Conservation (phyloP, 1,140 invertebrate genomes). For the Spodoptera frugiperda region DNA sequence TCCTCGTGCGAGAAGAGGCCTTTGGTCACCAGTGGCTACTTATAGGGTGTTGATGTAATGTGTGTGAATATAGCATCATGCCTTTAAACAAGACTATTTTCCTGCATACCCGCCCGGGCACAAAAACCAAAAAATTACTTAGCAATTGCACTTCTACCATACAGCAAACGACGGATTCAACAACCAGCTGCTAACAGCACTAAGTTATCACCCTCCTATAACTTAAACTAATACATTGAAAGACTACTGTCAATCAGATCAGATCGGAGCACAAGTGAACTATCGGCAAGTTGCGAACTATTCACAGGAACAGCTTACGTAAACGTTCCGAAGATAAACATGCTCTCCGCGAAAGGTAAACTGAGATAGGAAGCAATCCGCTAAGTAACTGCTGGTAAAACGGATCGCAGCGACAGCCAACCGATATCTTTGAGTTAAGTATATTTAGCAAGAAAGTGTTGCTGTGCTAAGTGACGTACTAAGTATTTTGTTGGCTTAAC, state of each 20-base stretch:
- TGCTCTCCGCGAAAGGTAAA: conserved; percentile 6
- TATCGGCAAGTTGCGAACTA: conserved; percentile 1
- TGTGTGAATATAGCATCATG: too few species aligned
- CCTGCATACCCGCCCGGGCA: too few species aligned
- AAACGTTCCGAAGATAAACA: conserved; percentile 17
- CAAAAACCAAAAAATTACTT: too few species aligned
- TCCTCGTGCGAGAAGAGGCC: too few species aligned
- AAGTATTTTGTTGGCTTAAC: too few species aligned
- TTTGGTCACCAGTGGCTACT: too few species aligned
- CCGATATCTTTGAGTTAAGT: neutral
- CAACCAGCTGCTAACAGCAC: too few species aligned
- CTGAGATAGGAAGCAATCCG: conserved; percentile 23
- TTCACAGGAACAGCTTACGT: conserved; percentile 12
- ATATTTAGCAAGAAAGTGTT: neutral
- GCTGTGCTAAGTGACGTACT: neutral
- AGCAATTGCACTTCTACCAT: too few species aligned
- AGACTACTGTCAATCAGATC: neutral
- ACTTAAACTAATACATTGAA: neutral
- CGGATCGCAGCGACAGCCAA: neutral
- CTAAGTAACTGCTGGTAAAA: conserved; percentile 30
- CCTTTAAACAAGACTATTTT: too few species aligned
- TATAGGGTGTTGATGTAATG: too few species aligned
- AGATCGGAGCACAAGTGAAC: neutral
- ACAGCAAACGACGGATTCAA: too few species aligned
- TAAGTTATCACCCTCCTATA: too few species aligned